Base-by-base conservation (phyloP, 2,797 vertebrate species). In the Phalanger gymnotis region DNA sequence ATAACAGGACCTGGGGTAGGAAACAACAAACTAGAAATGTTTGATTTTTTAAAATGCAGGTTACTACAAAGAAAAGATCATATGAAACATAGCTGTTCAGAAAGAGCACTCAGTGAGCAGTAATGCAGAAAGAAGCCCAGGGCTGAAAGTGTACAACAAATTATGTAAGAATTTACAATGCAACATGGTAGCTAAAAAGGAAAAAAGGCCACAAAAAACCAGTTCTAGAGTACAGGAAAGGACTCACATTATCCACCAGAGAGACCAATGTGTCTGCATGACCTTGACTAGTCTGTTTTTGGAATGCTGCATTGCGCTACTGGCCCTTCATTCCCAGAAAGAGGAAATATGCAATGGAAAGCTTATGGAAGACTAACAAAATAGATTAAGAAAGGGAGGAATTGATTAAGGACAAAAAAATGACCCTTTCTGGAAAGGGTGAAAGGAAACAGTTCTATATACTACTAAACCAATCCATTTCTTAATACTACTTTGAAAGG, bases 271-370 rank as follows among this genome's bases (percentile, higher is more conserved):
- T 51, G 92, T 91, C 92, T 95, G n/a, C 51, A 10, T 61, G 89
- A 96, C 93, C 93, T 94, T 93, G 92, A 90, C 55, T 7, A 47
- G 54, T 87, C 90, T 14, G 28, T 11, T 87, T 96, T 92, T 66
- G 51, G 91, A 97, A 90, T 40, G 53, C 54, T n/a, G n/a, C 53
- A 34, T 14, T 93, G 95, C 90, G 92, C 90, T 91, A 47, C 31
- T 27, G 61, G 89, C 11, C 40, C 92, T 52, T 91, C 27, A 30
- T 87, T 55, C 91, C 81, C 93, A 91, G 95, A 81, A 47, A 93
- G n/a, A 92, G 58, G 54, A 40, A 93, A 92, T 56, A 52, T 1
- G 0, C 53, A 11, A 5, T 2, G 2, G 47, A 47, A 25, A 93
- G 25, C 56, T 93, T 54, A 56, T 27, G 90, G n/a, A 90, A 92